A percentile compares a stretch with the other conserved stretches of the same genome.
Evolutionary conservation across 2,113 vertebrate species (phyloP).

Genomic region (Notothenia rossii): DNA sequence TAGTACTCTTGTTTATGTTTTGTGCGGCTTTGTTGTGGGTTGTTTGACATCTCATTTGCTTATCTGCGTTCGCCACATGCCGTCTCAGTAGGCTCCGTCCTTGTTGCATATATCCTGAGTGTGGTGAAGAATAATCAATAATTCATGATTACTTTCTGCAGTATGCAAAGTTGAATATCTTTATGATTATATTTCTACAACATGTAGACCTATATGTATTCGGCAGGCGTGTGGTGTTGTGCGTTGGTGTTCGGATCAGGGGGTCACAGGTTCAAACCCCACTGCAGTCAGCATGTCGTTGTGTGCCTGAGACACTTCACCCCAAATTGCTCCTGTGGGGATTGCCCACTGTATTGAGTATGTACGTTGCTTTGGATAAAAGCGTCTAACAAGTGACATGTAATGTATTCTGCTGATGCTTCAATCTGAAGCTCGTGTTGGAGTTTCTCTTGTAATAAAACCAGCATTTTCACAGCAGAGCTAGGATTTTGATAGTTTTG

Average conservation of each 20-base stretch:
- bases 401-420: not conserved
- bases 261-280: no score
- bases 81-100: not conserved
- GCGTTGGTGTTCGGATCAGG: no score
- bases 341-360: no score
- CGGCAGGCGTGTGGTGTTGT: no score
- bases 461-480: not conserved
- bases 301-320: no score
- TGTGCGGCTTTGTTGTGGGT: not conserved
- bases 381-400: no score
- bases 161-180: constrained; percentile 36
- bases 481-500: not conserved
- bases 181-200: constrained; percentile 26
- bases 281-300: no score
- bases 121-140: constrained; percentile 49
- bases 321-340: no score
- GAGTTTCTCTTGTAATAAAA: constrained; percentile 3
- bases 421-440: not conserved
- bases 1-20: constrained; percentile 2
- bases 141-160: constrained; percentile 53
- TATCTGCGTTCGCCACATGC: constrained; percentile 14
- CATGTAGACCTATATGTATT: not conserved
- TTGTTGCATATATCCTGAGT: constrained; percentile 35
- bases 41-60: not conserved
- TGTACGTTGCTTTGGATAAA: no score